These are phyloP conservation scores for Sorex fumeus DNA, from an alignment of 2,113 vertebrate species.

Conservation along the genomic window DNA sequence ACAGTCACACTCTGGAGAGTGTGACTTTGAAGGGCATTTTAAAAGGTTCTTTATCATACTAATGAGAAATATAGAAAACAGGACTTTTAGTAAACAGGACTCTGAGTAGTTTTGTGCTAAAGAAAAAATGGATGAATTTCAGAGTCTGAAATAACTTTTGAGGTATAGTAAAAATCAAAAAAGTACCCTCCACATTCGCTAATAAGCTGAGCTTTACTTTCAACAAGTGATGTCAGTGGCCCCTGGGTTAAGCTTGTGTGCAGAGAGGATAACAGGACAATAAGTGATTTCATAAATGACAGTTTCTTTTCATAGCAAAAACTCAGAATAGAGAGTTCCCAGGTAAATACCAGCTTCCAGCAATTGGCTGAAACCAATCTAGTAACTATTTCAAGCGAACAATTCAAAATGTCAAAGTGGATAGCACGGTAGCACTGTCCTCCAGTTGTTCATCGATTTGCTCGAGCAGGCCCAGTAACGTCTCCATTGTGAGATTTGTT, in stretches of 20 bases:
- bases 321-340: not conserved
- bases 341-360: not conserved
- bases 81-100: not conserved
- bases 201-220: not conserved
- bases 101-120: constrained; percentile 24
- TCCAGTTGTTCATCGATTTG: no score
- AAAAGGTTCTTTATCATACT: not conserved
- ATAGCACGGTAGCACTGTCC: no score
- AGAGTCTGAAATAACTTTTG: constrained; percentile 34
- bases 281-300: not conserved
- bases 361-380: not conserved
- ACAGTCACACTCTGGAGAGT: not conserved
- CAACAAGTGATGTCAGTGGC: not conserved
- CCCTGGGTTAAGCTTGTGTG: not conserved
- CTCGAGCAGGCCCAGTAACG: no score
- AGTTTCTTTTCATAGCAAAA: not conserved
- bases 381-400: not conserved
- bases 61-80: constrained; percentile 25
- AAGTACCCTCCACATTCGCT: not conserved
- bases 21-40: not conserved
- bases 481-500: no score
- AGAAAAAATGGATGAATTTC: not conserved
- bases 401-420: not conserved
- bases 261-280: not conserved
- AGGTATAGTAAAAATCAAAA: not conserved